Conservation (phyloP, 2,888 invertebrate species). For the Dascillus cervinus region DNA sequence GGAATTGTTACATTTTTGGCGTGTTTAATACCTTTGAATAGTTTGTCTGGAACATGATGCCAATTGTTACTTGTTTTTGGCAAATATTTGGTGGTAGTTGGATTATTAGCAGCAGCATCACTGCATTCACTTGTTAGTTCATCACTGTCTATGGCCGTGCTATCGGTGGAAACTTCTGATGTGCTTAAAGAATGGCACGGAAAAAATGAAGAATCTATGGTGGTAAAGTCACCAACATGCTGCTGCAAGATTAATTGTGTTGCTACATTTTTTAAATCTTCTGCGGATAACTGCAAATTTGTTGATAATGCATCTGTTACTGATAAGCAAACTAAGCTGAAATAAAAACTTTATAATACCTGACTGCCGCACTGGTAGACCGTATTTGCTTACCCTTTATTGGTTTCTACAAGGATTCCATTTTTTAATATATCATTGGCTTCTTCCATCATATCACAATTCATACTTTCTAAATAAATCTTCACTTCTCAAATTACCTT, state of each 20-base stretch:
- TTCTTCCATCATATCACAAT: slow-evolving; percentile 19
- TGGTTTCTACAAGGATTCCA: slow-evolving; percentile 43
- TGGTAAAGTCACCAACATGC: slow-evolving; percentile 18
- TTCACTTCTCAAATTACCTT: too few species aligned
- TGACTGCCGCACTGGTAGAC: too few species aligned
- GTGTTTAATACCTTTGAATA: neutral
- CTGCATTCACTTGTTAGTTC: slow-evolving; percentile 39
- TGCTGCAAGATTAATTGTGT: slow-evolving; percentile 40
- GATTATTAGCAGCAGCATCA: slow-evolving; percentile 23
- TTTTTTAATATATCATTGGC: slow-evolving; percentile 42
- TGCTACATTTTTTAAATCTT: slow-evolving; percentile 42
- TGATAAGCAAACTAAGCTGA: slow-evolving; percentile 42
- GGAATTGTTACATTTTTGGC: neutral
- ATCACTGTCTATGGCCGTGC: slow-evolving; percentile 32
- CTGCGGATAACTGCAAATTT: slow-evolving; percentile 42
- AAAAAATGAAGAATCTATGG: slow-evolving; percentile 14
- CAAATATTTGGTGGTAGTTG: too few species aligned
- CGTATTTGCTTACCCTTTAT: slow-evolving; percentile 44
- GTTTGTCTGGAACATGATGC: neutral
- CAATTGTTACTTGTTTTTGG: neutral
- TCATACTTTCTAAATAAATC: slow-evolving; percentile 6
- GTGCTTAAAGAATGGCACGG: slow-evolving; percentile 10
- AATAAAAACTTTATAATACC: too few species aligned
- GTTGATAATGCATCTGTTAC: slow-evolving; percentile 42
- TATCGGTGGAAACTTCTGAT: slow-evolving; percentile 18